These are phyloP conservation scores for Agrochola lota DNA, from an alignment of 2,888 invertebrate species.

Conservation along the genomic window DNA sequence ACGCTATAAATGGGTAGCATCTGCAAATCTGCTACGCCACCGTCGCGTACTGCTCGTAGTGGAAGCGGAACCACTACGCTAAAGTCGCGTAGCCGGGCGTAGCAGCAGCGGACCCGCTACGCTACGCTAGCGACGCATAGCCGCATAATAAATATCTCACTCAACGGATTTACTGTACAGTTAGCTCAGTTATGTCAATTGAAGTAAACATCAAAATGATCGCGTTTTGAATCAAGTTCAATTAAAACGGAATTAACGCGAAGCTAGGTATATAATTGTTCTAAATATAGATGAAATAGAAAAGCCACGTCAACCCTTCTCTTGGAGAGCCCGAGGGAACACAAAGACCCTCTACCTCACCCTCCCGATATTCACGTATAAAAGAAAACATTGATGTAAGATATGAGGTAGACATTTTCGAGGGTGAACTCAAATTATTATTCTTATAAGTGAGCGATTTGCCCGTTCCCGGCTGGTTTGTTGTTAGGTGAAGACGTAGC, in stretches of 20 bases:
- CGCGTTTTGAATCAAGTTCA: slow-evolving; percentile 68
- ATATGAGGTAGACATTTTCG: slow-evolving; percentile 76
- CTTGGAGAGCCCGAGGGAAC: slow-evolving; percentile 69
- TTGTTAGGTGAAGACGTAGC: slow-evolving; percentile 69
- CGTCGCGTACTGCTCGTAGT: neutral
- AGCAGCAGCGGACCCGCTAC: slow-evolving; percentile 8
- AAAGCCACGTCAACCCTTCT: slow-evolving; percentile 82
- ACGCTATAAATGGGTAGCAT: neutral
- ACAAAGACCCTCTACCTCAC: slow-evolving; percentile 79
- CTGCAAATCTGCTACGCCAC: neutral
- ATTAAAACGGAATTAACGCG: slow-evolving; percentile 73
- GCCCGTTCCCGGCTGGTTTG: slow-evolving; percentile 62
- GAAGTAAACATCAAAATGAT: slow-evolving; percentile 35
- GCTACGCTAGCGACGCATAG: neutral
- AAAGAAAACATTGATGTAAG: slow-evolving; percentile 84
- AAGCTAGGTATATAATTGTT: slow-evolving; percentile 49
- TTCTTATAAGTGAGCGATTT: slow-evolving; percentile 74
- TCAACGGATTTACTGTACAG: slow-evolving; percentile 1
- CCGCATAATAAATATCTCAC: neutral
- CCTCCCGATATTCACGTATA: slow-evolving; percentile 77
- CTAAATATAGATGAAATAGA: slow-evolving; percentile 58
- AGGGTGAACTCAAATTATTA: slow-evolving; percentile 77
- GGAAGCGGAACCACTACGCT: neutral
- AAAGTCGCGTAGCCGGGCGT: neutral
- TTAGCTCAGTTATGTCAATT: slow-evolving; percentile 12